Conservation (phyloP, 1,140 invertebrate genomes). For the Drosophila ambigua region DNA sequence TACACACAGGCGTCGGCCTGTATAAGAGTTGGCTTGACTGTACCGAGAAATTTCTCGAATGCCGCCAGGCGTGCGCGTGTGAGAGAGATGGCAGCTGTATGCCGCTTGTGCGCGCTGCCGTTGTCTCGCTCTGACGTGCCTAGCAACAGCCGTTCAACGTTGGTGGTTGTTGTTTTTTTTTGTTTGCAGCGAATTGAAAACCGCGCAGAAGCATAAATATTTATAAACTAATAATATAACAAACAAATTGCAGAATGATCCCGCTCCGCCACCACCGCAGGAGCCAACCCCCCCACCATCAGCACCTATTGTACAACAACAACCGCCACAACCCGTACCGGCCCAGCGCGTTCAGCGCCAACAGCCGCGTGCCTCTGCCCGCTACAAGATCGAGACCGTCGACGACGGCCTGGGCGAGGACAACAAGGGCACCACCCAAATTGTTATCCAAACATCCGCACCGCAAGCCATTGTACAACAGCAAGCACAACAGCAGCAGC, state of each 20-base stretch:
- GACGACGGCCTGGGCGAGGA: conserved; percentile 77
- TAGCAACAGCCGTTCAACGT: neutral
- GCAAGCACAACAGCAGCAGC: conserved; percentile 57
- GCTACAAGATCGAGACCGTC: conserved; percentile 82
- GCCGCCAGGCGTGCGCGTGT: conserved; percentile 15
- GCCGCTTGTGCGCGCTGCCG: neutral
- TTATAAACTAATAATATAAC: conserved; percentile 5
- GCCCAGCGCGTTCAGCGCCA: conserved; percentile 71
- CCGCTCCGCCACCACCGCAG: conserved; percentile 67
- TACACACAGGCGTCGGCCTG: conserved; percentile 37
- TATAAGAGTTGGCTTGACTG: conserved; percentile 75
- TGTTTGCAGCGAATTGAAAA: conserved; percentile 9
- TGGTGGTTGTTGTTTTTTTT: conserved; percentile 60
- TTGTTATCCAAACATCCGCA: conserved; percentile 77
- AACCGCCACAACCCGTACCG: conserved; percentile 56
- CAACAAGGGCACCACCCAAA: conserved; percentile 79
- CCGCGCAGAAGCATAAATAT: conserved; percentile 20
- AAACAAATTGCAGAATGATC: conserved; percentile 70
- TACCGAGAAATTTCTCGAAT: conserved; percentile 72
- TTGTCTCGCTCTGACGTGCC: conserved; percentile 39
- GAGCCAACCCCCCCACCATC: conserved; percentile 72
- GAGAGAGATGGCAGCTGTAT: conserved; percentile 24
- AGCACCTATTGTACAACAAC: conserved; percentile 75
- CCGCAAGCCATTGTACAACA: conserved; percentile 76
- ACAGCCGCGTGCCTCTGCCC: conserved; percentile 60